phyloP scores from a whole-genome alignment of 2,797 vertebrate species.

The Knipowitschia caucasica region DNA sequence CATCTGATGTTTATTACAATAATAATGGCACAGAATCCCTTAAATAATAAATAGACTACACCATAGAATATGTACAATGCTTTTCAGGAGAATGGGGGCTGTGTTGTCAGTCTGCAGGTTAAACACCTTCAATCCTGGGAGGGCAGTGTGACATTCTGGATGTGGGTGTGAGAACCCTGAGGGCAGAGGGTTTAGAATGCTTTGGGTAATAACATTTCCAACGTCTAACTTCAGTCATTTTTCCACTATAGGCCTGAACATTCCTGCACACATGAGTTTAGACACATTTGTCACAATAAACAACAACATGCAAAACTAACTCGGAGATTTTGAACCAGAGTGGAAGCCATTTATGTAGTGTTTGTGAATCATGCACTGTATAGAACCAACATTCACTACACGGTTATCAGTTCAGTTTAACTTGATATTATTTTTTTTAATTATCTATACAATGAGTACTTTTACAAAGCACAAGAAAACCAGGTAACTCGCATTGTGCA shows the following conservation, averaged over 20 bases:
- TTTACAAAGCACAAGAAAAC: too few species aligned
- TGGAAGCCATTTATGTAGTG: too few species aligned
- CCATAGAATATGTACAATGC: slow-evolving; percentile 29
- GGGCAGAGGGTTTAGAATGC: slow-evolving; percentile 33
- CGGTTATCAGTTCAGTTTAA: too few species aligned
- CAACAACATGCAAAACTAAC: too few species aligned
- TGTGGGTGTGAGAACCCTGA: slow-evolving; percentile 47
- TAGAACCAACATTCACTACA: too few species aligned
- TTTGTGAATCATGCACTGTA: too few species aligned
- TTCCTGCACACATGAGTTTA: not conserved
- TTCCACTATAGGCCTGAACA: slow-evolving; percentile 21
- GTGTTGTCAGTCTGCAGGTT: slow-evolving; percentile 41
- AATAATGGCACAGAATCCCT: slow-evolving; percentile 14
- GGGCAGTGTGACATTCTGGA: slow-evolving; percentile 69
- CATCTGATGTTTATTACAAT: slow-evolving; percentile 10
- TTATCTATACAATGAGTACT: too few species aligned
- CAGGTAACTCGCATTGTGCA: too few species aligned
- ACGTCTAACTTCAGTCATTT: slow-evolving; percentile 27
- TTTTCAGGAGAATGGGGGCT: slow-evolving; percentile 27
- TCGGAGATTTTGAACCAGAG: too few species aligned
- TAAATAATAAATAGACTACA: too few species aligned
- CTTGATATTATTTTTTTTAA: too few species aligned
- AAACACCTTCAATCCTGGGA: slow-evolving; percentile 32
- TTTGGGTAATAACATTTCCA: slow-evolving; percentile 18
- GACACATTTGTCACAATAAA: not conserved